Evolutionary conservation across 2,113 vertebrate species (phyloP), one percentile per base, ranked within the genome.

Genomic region (Holacanthus passer): DNA sequence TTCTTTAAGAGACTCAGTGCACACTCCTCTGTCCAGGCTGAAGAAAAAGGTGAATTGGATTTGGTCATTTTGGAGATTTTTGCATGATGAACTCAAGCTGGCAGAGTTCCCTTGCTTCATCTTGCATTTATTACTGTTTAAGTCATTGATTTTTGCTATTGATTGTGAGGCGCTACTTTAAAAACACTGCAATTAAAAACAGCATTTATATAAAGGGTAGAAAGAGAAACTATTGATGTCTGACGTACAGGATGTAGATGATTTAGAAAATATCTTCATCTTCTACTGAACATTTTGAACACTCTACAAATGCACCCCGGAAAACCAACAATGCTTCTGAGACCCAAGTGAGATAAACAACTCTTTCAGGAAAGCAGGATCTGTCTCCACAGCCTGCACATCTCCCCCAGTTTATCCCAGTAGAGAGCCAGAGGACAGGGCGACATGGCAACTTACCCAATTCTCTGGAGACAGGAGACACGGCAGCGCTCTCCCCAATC

Each of bases 381-480:
- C 13, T 6, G 20, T 20, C 7, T 63, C 68, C 29, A 45, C 50
- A 52, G 41, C 64, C 58, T 69, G 63, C 35, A 65, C 35, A 71
- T 66, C n/a, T 60, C 13, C 37, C 24, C 27, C 60, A 32, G 41
- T 58, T 52, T 29, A 56, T 79, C 27, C 50, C 45, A 84, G 47
- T 1, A 64, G 68, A 81, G 39, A 71, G 50, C n/a, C 37, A 76
- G 64, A 79, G 60, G n/a, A 63, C 20, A 66, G 20, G 45, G 37
- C 29, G 58, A 87, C 14, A 64, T 29, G 27, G 75, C 77, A 48
- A 94, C 97, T 97, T 94, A 99, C 98, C 98, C 63, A 99, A 87
- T 81, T 99, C 97, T 91, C 95, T 98, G 52, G 98, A 99, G 87
- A 99, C 98, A 1, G 96, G 98, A 69, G 98, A 99, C 65, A 95